Percentiles rank a stretch among this genome's conserved stretches.
Evolutionary conservation across 2,888 invertebrate species (phyloP).

Genomic region (Hermaeophaga mercurialis): DNA sequence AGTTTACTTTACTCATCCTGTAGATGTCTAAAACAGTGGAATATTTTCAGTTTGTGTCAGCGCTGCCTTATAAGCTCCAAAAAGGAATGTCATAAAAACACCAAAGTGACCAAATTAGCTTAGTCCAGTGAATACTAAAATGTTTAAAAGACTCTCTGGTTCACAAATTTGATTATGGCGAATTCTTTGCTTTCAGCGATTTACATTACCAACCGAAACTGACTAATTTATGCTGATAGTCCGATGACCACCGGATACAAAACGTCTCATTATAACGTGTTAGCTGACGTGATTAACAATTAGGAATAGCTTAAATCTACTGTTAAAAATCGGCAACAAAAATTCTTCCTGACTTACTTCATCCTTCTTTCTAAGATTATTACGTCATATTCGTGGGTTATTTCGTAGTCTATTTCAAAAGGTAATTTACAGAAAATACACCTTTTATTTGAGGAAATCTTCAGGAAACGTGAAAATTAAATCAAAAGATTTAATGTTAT

Average conservation of each 20-base stretch:
- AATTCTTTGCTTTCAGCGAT: constrained; percentile 30
- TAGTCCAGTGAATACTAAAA: constrained; percentile 39
- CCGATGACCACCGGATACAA: constrained; percentile 19
- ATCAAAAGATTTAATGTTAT: no score
- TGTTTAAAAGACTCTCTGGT: constrained; percentile 26
- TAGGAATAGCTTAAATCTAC: background rate
- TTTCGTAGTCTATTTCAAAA: no score
- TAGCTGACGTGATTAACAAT: background rate
- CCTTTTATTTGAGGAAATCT: no score
- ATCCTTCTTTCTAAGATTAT: no score
- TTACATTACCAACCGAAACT: constrained; percentile 28
- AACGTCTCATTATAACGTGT: constrained; percentile 26
- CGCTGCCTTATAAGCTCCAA: constrained; percentile 29
- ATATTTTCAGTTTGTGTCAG: constrained; percentile 12
- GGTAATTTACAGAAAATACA: no score
- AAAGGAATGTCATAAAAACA: constrained; percentile 51
- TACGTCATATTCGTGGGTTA: no score
- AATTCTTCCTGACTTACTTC: no score
- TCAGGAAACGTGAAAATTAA: no score
- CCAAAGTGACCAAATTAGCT: constrained; percentile 53
- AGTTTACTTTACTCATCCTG: constrained; percentile 17
- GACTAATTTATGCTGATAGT: constrained; percentile 20
- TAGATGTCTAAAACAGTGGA: constrained; percentile 19
- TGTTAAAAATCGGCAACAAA: no score
- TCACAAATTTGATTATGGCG: constrained; percentile 32